Percentiles rank a stretch among this genome's conserved stretches.
Evolutionary conservation across 2,113 vertebrate genomes (phyloP).

Genomic region (Heterotis niloticus): DNA sequence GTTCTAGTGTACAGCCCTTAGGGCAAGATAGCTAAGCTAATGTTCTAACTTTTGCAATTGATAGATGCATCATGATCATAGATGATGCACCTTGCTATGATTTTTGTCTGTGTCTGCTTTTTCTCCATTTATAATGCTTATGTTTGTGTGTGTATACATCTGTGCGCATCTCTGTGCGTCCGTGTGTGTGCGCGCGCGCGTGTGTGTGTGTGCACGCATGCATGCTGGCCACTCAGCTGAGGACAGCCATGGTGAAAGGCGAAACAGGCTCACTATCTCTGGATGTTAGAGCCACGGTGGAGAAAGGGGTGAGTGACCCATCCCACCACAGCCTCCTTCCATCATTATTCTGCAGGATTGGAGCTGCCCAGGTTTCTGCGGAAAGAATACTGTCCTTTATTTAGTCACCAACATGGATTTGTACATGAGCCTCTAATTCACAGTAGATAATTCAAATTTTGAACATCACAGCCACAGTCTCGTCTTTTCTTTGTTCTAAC

Average conservation of each 20-base stretch:
- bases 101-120: background rate
- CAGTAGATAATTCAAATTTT: background rate
- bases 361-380: background rate
- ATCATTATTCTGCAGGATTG: too few species aligned
- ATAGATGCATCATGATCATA: too few species aligned
- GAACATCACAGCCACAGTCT: background rate
- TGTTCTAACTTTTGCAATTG: background rate
- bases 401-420: background rate
- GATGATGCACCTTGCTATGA: background rate
- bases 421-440: background rate
- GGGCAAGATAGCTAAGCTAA: background rate
- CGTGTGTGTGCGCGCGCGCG: background rate
- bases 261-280: slow-evolving; percentile 81
- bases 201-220: background rate
- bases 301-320: slow-evolving; percentile 81
- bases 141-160: background rate
- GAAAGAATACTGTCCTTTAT: background rate
- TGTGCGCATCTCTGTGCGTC: background rate
- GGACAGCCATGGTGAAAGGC: slow-evolving; percentile 90
- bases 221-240: slow-evolving; percentile 65
- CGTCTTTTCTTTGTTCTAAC: slow-evolving; percentile 16
- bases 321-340: background rate
- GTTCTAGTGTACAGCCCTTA: background rate
- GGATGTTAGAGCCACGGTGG: slow-evolving; percentile 82
- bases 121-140: too few species aligned